Percentiles rank a stretch among this genome's conserved stretches.
Evolutionary conservation across 2,113 vertebrate genomes (phyloP).

Genomic region (Heterochromis multidens): DNA sequence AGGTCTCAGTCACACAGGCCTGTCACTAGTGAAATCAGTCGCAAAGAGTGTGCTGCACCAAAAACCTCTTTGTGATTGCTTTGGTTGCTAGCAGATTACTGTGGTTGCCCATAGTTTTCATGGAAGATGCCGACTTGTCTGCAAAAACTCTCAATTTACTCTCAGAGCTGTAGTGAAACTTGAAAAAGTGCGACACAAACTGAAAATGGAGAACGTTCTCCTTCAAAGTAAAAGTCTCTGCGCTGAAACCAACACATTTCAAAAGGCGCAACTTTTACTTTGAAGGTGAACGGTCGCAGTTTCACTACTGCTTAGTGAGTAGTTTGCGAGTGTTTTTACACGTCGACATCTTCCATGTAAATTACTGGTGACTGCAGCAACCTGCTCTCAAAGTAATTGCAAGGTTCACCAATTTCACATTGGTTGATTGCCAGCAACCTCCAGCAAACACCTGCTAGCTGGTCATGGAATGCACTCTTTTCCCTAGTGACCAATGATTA

Average conservation of each 20-base stretch:
- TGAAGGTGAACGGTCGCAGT: background rate
- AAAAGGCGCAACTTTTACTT: background rate
- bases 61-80: background rate
- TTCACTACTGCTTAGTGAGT: background rate
- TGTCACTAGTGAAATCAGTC: background rate
- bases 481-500: background rate
- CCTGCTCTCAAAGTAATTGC: no score
- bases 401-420: background rate
- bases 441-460: background rate
- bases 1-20: background rate
- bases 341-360: background rate
- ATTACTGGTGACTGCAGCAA: no score
- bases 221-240: background rate
- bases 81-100: background rate
- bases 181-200: background rate
- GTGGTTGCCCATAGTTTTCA: background rate
- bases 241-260: background rate
- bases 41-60: no score
- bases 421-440: background rate
- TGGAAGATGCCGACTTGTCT: no score
- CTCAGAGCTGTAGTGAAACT: background rate
- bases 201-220: background rate
- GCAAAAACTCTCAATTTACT: background rate
- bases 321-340: background rate
- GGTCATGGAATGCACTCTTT: background rate